Evolutionary conservation across 2,888 invertebrate genomes (phyloP).

Genomic region (Electrophaes corylata): DNA sequence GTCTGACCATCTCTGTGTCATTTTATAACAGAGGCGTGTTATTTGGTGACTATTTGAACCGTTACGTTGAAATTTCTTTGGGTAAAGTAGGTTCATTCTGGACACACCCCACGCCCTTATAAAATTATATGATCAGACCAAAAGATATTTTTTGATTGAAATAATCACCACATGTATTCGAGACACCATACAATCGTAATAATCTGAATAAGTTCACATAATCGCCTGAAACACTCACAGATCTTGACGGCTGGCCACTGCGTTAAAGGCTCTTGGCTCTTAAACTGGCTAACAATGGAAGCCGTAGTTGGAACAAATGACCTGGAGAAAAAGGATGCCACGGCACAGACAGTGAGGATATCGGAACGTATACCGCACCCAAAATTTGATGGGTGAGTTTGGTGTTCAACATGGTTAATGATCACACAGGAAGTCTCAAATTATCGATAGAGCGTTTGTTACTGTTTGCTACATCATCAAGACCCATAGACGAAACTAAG

Average conservation of each 20-base stretch:
- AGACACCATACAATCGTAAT: neutral
- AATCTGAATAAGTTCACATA: conserved; percentile 3
- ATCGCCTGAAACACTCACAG: neutral
- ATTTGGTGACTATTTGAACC: too few species aligned
- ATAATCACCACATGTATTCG: neutral
- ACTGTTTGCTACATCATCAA: too few species aligned
- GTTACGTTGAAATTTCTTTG: too few species aligned
- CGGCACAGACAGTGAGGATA: conserved; percentile 65
- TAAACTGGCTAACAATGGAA: conserved; percentile 68
- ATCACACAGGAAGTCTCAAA: too few species aligned
- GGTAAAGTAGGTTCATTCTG: too few species aligned
- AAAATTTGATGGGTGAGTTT: conserved; percentile 68
- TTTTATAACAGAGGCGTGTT: too few species aligned
- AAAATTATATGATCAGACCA: too few species aligned
- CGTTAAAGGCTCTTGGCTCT: conserved; percentile 60
- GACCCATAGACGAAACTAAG: too few species aligned
- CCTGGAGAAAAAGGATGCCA: conserved; percentile 57
- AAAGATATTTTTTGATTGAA: neutral
- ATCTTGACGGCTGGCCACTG: conserved; percentile 76
- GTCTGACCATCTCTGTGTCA: too few species aligned
- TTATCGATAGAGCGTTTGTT: too few species aligned
- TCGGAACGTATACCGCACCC: conserved; percentile 70
- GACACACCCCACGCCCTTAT: too few species aligned
- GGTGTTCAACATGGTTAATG: too few species aligned
- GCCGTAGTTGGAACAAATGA: conserved; percentile 76